phyloP scores from a whole-genome alignment of 2,888 invertebrate species.

The Tethea ocularis region DNA sequence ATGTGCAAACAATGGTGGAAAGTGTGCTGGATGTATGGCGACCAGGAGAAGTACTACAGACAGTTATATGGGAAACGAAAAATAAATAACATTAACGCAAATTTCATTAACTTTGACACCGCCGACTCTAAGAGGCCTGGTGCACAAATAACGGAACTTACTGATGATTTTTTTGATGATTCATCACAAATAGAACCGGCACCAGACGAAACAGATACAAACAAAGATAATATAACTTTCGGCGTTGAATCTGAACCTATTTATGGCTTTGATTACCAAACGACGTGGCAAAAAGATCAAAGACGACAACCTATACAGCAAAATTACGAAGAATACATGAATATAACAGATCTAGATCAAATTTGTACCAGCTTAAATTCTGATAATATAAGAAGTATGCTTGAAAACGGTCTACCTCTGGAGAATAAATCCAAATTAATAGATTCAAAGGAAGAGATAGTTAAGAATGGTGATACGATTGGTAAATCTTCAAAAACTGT shows the following conservation, averaged over 20 bases:
- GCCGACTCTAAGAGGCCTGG: conserved; percentile 71
- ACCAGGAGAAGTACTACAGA: conserved; percentile 93
- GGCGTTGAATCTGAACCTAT: conserved; percentile 68
- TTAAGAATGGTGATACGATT: conserved; percentile 68
- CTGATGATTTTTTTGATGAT: conserved; percentile 76
- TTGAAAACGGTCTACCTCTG: conserved; percentile 74
- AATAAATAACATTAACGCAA: conserved; percentile 62
- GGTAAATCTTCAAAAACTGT: conserved; percentile 72
- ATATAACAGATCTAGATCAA: conserved; percentile 69
- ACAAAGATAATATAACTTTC: conserved; percentile 46
- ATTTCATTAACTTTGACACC: conserved; percentile 62
- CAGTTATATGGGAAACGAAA: conserved; percentile 89
- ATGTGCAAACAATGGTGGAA: conserved; percentile 96
- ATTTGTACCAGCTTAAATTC: conserved; percentile 61
- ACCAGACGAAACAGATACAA: conserved; percentile 55
- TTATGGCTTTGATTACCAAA: conserved; percentile 67
- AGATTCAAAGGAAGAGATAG: conserved; percentile 69
- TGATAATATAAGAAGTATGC: conserved; percentile 71
- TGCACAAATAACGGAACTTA: conserved; percentile 79
- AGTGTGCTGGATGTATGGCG: conserved; percentile 94
- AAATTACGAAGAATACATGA: conserved; percentile 68
- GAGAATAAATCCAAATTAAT: conserved; percentile 54
- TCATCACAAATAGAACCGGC: conserved; percentile 68
- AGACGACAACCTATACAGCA: conserved; percentile 78
- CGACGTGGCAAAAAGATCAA: conserved; percentile 79